phyloP scores from a whole-genome alignment of 2,797 vertebrate species.

The Rallus crepitans region DNA sequence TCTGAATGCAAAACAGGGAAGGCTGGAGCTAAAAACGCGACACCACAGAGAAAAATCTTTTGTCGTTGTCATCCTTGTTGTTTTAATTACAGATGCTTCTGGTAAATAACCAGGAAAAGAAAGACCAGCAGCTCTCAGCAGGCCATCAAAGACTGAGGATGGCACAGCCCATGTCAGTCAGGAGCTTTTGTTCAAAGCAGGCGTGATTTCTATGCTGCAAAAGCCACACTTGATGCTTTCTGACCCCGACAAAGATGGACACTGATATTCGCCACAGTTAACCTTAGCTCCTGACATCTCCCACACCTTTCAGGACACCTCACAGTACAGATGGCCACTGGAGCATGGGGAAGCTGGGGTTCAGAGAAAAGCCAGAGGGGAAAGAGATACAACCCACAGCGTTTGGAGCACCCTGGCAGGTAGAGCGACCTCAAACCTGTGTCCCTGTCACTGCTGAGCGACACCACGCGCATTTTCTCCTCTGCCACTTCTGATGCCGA shows the following conservation, averaged over 20 bases:
- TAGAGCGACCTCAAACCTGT: neutral
- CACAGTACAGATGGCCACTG: accelerated
- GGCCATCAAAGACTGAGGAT: neutral
- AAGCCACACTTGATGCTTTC: neutral
- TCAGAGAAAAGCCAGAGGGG: accelerated
- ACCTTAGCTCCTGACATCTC: neutral
- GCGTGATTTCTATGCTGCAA: neutral
- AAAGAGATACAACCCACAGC: no score
- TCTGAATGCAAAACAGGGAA: neutral
- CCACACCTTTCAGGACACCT: neutral
- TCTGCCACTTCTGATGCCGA: accelerated
- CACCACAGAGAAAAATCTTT: neutral
- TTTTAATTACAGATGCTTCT: neutral
- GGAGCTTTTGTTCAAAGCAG: neutral
- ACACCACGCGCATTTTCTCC: accelerated
- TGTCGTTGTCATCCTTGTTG: neutral
- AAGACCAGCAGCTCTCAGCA: neutral
- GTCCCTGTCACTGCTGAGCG: neutral
- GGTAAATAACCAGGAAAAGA: neutral
- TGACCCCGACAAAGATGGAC: neutral
- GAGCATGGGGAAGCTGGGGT: neutral
- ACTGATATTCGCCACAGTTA: neutral
- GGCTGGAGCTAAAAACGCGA: neutral
- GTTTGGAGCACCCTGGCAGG: no score
- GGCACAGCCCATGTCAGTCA: neutral